Percentiles rank a stretch among this genome's conserved stretches.
phyloP scores from a whole-genome alignment of 2,113 vertebrate genomes.

The Brachirus orientalis region DNA sequence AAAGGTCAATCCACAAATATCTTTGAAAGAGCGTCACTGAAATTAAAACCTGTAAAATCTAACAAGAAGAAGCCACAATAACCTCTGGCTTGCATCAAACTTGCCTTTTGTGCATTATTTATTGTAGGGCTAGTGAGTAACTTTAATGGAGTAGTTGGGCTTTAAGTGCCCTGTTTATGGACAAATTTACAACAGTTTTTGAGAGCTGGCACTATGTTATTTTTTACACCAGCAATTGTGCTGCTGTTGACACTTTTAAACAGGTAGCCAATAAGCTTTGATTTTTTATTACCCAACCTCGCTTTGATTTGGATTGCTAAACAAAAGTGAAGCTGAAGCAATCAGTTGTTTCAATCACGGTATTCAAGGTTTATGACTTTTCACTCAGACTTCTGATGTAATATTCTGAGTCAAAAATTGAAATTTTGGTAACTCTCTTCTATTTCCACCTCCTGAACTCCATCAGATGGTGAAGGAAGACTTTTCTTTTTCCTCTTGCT shows the following conservation, averaged over 20 bases:
- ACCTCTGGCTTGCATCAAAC: constrained; percentile 5
- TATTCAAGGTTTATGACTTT: not conserved
- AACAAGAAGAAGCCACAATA: not conserved
- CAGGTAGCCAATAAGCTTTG: constrained; percentile 24
- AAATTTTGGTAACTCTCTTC: not conserved
- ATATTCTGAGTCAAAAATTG: not conserved
- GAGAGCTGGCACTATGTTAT: constrained; percentile 22
- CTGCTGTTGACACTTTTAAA: constrained; percentile 28
- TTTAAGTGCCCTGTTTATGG: constrained; percentile 54
- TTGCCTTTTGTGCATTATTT: constrained; percentile 1
- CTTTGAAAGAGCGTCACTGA: not conserved
- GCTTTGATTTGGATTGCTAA: constrained; percentile 6
- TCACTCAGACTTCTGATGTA: not conserved
- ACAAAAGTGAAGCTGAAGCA: not conserved
- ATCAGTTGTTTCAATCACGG: too few relatives aligned
- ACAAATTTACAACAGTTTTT: constrained; percentile 42
- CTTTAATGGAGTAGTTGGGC: constrained; percentile 44
- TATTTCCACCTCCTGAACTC: not conserved
- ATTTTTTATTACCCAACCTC: constrained; percentile 1
- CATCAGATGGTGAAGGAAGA: not conserved
- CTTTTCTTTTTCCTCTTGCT: too few relatives aligned
- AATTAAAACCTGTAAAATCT: not conserved
- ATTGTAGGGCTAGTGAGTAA: constrained; percentile 17
- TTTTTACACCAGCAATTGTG: constrained; percentile 19
- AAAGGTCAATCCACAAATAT: not conserved